Evolutionary conservation across 1,140 invertebrate genomes (phyloP).

Genomic region (Papilio aristodemus): DNA sequence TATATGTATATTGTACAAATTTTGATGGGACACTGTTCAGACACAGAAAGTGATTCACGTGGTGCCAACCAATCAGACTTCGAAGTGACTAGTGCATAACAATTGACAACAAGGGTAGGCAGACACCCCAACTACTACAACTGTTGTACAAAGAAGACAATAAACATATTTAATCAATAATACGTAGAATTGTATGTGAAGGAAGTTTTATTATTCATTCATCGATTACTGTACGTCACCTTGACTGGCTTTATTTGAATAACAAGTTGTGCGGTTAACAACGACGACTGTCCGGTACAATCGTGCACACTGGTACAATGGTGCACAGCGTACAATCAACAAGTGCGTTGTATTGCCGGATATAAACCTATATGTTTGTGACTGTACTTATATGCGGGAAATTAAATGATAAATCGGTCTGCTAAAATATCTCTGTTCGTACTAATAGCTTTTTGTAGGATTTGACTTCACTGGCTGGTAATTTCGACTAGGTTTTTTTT

Average conservation of each 20-base stretch:
- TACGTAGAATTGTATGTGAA: not conserved
- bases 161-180: not conserved
- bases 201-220: conserved; percentile 4
- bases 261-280: conserved; percentile 6
- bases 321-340: conserved; percentile 1
- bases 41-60: too few relatives aligned
- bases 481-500: too few relatives aligned
- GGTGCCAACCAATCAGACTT: too few relatives aligned
- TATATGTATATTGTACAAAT: too few relatives aligned
- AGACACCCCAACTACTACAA: not conserved
- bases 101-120: too few relatives aligned
- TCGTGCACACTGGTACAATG: conserved; percentile 2
- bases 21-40: too few relatives aligned
- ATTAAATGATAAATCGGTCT: too few relatives aligned
- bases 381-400: not conserved
- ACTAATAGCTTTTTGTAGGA: too few relatives aligned
- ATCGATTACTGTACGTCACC: not conserved
- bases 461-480: too few relatives aligned
- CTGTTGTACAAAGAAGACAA: not conserved
- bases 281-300: not conserved
- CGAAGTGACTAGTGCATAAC: too few relatives aligned
- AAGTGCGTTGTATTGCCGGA: not conserved
- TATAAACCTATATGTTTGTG: not conserved
- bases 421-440: too few relatives aligned
- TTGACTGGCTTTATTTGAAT: not conserved